phyloP scores from a whole-genome alignment of 2,888 invertebrate genomes.

The Empis livida region DNA sequence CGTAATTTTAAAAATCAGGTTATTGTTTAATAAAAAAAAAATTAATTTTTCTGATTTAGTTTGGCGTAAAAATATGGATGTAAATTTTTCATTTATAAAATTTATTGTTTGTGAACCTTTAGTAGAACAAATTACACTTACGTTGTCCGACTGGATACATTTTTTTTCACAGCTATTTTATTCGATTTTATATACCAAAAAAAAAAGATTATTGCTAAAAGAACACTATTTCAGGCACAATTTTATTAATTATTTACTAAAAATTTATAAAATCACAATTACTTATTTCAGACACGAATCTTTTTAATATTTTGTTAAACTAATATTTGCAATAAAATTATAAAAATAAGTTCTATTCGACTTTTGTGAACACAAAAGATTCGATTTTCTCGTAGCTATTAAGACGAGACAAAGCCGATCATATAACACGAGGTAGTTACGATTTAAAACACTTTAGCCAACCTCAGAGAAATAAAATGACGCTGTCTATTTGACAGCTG shows the following conservation, averaged over 20 bases:
- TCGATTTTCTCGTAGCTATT: too few relatives aligned
- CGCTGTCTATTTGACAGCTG: too few relatives aligned
- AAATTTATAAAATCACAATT: slow-evolving; percentile 16
- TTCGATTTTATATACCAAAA: slow-evolving; percentile 6
- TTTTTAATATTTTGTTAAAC: slow-evolving; percentile 15
- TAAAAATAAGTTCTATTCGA: slow-evolving; percentile 6
- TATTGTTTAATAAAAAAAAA: not conserved
- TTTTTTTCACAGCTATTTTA: slow-evolving; percentile 20
- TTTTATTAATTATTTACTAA: slow-evolving; percentile 10
- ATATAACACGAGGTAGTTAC: too few relatives aligned
- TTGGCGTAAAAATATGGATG: not conserved
- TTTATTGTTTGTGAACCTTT: not conserved
- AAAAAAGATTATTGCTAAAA: slow-evolving; percentile 11
- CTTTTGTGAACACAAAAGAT: not conserved
- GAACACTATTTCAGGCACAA: slow-evolving; percentile 16
- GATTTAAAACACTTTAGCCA: too few relatives aligned
- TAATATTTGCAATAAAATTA: not conserved
- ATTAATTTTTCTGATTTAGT: not conserved
- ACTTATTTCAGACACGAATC: slow-evolving; percentile 18
- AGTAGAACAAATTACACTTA: slow-evolving; percentile 35
- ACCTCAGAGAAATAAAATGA: too few relatives aligned
- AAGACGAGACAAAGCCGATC: too few relatives aligned
- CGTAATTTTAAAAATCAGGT: not conserved
- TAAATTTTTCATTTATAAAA: not conserved
- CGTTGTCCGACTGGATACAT: slow-evolving; percentile 58